Conservation (phyloP, 2,113 vertebrate species). For the Myodes glareolus region DNA sequence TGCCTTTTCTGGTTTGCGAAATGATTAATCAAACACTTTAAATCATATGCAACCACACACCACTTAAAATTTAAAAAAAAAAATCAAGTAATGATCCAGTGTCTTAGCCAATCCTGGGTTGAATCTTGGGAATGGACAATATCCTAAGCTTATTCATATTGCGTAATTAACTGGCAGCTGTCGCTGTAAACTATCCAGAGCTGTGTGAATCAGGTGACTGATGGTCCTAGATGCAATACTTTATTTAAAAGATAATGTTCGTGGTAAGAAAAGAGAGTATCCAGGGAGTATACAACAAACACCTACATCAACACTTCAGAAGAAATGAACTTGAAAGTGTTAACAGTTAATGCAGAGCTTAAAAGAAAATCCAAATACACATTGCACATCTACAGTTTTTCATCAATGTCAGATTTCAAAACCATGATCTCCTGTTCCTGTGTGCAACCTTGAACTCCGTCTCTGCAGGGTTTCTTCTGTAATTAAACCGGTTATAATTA, state of each 20-base stretch:
- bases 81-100: constrained; percentile 80
- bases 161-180: constrained; percentile 85
- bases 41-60: constrained; percentile 74
- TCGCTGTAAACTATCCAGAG: constrained; percentile 90
- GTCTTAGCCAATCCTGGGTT: constrained; percentile 86
- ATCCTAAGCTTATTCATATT: constrained; percentile 84
- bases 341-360: constrained; percentile 99
- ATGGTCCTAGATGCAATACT: constrained; percentile 97
- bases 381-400: constrained; percentile 97
- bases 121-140: constrained; percentile 85
- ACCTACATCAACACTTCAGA: not conserved
- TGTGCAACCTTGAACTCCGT: constrained; percentile 93
- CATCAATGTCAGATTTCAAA: constrained; percentile 99
- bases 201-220: constrained; percentile 92
- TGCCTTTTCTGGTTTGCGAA: constrained; percentile 86
- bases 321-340: constrained; percentile 93
- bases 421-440: constrained; percentile 99
- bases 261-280: not conserved
- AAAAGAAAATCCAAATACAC: constrained; percentile 99
- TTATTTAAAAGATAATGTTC: not conserved
- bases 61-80: constrained; percentile 46
- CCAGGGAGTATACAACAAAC: not conserved
- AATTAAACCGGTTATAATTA: constrained; percentile 96
- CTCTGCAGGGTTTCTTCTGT: constrained; percentile 92
- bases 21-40: constrained; percentile 79